phyloP scores from a whole-genome alignment of 2,797 vertebrate species.

The Macropus fuliginosus region DNA sequence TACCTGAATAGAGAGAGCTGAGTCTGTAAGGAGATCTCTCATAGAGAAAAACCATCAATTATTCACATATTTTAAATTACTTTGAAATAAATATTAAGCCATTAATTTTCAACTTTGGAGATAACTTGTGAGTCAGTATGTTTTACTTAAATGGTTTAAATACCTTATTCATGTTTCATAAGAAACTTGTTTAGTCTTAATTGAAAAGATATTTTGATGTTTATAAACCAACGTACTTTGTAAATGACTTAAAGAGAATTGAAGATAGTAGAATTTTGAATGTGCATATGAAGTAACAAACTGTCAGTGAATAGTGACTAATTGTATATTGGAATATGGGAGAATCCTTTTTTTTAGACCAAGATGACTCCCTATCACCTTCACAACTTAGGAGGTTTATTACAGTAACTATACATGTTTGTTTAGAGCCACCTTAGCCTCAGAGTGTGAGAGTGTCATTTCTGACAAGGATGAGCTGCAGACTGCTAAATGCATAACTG shows the following conservation, averaged over 20 bases:
- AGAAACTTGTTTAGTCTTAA: conserved; percentile 30
- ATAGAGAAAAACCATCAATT: conserved; percentile 40
- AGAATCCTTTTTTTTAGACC: conserved; percentile 5
- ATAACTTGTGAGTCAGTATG: conserved; percentile 64
- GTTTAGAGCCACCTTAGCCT: conserved; percentile 44
- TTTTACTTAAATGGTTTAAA: conserved; percentile 58
- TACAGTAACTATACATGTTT: conserved; percentile 24
- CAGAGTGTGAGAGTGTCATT: conserved; percentile 47
- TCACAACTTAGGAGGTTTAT: conserved; percentile 17
- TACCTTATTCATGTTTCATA: conserved; percentile 4
- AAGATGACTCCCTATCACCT: conserved; percentile 4
- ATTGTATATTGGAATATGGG: conserved; percentile 17
- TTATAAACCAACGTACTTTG: background rate
- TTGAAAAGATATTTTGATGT: conserved; percentile 6
- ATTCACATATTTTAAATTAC: conserved; percentile 60
- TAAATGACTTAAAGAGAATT: conserved; percentile 40
- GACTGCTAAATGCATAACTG: conserved; percentile 45
- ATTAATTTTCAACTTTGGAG: conserved; percentile 45
- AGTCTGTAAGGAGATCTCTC: conserved; percentile 31
- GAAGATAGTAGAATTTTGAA: background rate
- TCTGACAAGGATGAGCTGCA: conserved; percentile 45
- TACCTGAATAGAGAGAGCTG: conserved; percentile 4
- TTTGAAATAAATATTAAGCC: conserved; percentile 73
- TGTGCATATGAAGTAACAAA: conserved; percentile 33
- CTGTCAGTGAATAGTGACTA: conserved; percentile 20